These are phyloP conservation scores for Limonius californicus DNA, from an alignment of 1,140 invertebrate species.

Conservation along the genomic window DNA sequence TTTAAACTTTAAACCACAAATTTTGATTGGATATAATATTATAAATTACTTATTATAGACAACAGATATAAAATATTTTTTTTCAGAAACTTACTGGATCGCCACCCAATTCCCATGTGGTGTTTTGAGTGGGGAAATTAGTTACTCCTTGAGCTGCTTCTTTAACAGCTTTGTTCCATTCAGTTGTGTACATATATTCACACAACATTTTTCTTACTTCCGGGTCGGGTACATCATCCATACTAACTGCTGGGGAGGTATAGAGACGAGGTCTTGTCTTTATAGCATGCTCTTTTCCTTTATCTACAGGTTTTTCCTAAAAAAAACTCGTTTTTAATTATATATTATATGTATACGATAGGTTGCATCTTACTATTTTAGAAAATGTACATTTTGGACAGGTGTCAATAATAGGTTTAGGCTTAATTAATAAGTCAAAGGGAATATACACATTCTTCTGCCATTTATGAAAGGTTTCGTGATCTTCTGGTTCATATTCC, in stretches of 20 bases:
- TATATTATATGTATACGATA: too few relatives aligned
- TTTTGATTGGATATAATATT: background rate
- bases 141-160: slow-evolving; percentile 16
- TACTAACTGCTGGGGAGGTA: slow-evolving; percentile 49
- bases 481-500: slow-evolving; percentile 23
- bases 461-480: slow-evolving; percentile 35
- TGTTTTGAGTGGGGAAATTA: slow-evolving; percentile 17
- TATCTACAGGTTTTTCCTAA: slow-evolving; percentile 39
- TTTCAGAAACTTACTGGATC: slow-evolving; percentile 17
- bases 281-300: slow-evolving; percentile 36
- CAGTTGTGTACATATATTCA: slow-evolving; percentile 38
- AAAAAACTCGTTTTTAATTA: too few relatives aligned
- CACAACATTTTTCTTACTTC: slow-evolving; percentile 38
- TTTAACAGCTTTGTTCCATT: slow-evolving; percentile 26
- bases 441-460: slow-evolving; percentile 36
- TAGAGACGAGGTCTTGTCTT: slow-evolving; percentile 48
- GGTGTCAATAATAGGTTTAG: slow-evolving; percentile 34
- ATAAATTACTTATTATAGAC: background rate
- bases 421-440: slow-evolving; percentile 33
- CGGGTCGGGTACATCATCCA: slow-evolving; percentile 50
- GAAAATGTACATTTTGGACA: slow-evolving; percentile 20
- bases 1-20: background rate
- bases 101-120: slow-evolving; percentile 16
- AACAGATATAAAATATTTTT: background rate
- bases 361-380: too few relatives aligned